Evolutionary conservation across 2,113 vertebrate genomes (phyloP).

Genomic region (Epinephelus fuscoguttatus): DNA sequence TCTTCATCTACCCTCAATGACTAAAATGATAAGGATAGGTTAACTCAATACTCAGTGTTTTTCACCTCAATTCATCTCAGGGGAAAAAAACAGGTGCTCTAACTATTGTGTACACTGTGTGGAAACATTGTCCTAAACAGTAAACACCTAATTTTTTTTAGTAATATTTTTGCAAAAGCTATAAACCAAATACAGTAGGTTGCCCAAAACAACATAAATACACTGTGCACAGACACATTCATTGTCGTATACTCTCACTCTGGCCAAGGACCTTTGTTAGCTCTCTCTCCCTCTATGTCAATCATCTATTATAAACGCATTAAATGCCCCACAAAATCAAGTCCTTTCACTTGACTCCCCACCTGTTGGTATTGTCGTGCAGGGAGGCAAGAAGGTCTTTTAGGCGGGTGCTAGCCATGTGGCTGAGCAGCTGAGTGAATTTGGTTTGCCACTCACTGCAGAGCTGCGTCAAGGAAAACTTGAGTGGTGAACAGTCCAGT

Average conservation of each 20-base stretch:
- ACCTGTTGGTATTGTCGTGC: slow-evolving; percentile 62
- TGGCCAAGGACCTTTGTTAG: neutral
- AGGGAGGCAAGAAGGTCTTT: slow-evolving; percentile 58
- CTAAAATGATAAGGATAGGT: neutral
- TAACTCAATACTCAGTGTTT: neutral
- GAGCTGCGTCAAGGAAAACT: slow-evolving; percentile 70
- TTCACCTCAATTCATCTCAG: neutral
- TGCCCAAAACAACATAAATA: too few species aligned
- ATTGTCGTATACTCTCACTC: neutral
- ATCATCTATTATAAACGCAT: neutral
- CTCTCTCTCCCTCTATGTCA: neutral
- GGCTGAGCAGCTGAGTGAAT: slow-evolving; percentile 68
- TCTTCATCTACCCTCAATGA: neutral
- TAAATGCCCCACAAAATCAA: neutral
- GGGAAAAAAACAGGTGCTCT: too few species aligned
- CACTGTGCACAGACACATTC: too few species aligned
- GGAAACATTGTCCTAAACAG: too few species aligned
- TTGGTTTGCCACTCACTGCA: slow-evolving; percentile 74
- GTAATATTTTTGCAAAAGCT: too few species aligned
- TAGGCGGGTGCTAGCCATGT: slow-evolving; percentile 49
- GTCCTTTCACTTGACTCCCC: neutral
- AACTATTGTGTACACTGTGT: too few species aligned
- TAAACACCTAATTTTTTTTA: too few species aligned
- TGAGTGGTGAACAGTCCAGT: slow-evolving; percentile 73
- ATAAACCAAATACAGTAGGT: too few species aligned